Percentiles rank a stretch among this genome's conserved stretches.
These are phyloP conservation scores for Rhingia campestris DNA, from an alignment of 2,888 invertebrate species.

Conservation along the genomic window DNA sequence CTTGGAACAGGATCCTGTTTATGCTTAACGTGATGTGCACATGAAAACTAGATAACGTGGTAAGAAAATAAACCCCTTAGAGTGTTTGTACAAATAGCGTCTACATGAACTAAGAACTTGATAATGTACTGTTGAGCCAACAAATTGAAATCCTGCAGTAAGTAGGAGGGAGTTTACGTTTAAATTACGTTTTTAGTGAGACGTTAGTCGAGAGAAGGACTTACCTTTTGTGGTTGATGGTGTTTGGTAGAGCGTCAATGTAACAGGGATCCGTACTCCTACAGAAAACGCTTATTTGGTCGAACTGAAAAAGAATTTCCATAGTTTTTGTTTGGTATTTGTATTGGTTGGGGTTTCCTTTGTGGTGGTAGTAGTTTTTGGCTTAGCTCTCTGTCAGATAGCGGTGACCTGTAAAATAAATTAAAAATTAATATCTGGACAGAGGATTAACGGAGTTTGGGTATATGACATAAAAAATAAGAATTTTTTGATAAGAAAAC, in stretches of 20 bases:
- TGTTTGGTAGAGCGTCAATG: slow-evolving; percentile 28
- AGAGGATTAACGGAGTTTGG: no score
- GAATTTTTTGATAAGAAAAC: no score
- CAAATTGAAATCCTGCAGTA: slow-evolving; percentile 47
- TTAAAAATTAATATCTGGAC: neutral
- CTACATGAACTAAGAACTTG: slow-evolving; percentile 38
- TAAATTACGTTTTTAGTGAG: neutral
- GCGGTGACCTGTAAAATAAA: neutral
- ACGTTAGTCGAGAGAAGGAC: neutral
- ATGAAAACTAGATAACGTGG: slow-evolving; percentile 9
- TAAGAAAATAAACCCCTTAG: slow-evolving; percentile 16
- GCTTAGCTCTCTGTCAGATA: slow-evolving; percentile 8
- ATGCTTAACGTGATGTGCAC: slow-evolving; percentile 1
- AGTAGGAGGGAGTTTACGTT: neutral
- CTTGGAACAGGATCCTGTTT: neutral
- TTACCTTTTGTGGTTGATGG: slow-evolving; percentile 43
- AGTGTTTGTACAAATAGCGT: slow-evolving; percentile 3
- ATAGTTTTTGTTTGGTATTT: slow-evolving; percentile 50
- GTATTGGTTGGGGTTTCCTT: neutral
- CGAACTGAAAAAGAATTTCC: slow-evolving; percentile 48
- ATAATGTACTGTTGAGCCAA: slow-evolving; percentile 41
- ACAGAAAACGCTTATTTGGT: slow-evolving; percentile 31
- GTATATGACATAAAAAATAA: no score
- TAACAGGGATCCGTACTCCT: slow-evolving; percentile 41
- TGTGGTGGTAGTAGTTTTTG: neutral